Evolutionary conservation across 2,888 invertebrate species (phyloP), one percentile per base, ranked within the genome.

Genomic region (Agonopterix alstromeriana): DNA sequence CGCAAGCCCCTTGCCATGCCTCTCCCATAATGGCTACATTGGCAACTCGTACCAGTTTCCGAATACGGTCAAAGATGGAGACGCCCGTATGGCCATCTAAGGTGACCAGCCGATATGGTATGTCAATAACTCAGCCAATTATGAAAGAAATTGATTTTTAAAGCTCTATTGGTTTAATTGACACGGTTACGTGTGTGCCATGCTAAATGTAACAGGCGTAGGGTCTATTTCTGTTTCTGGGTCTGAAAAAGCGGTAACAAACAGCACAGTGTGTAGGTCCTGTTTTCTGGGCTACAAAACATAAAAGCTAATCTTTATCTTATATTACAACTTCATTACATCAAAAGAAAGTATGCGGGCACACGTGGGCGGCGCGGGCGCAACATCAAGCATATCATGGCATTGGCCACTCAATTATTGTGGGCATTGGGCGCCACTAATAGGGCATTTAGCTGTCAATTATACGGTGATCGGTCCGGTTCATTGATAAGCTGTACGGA

Each of bases 371-470:
- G 52, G 61, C 59, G 63, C 64, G 57, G 62, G 59, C 55, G 62
- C 56, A 63, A 57, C 64, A 63, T 60, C 57, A 63, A 62, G 60
- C 59, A 55, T 66, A 65, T 65, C 67, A 61, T 67, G 42, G 51
- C 56, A 60, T 54, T 60, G 60, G 58, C 63, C 69, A 65, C 69
- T 74, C 73, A 72, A 78, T 78, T 70, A 73, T 67, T 62, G 63
- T 60, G 57, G 60, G 27, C 27, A 27, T 27, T 27, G 5, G 27
- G 27, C 27, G 27, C 55, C 67, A 59, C 65, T 79, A 80, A 80
- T 77, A 73, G 67, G 70, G 64, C 70, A 73, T 82, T 80, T 81
- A 77, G 65, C 73, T 82, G 82, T 78, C 83, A 82, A 79, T 82
- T 82, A 78, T 48, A 62, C 60, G 67, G 64, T 57, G 62, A 66